These are phyloP conservation scores for Cranoglanis bouderius DNA, from an alignment of 2,113 vertebrate species.

Conservation along the genomic window DNA sequence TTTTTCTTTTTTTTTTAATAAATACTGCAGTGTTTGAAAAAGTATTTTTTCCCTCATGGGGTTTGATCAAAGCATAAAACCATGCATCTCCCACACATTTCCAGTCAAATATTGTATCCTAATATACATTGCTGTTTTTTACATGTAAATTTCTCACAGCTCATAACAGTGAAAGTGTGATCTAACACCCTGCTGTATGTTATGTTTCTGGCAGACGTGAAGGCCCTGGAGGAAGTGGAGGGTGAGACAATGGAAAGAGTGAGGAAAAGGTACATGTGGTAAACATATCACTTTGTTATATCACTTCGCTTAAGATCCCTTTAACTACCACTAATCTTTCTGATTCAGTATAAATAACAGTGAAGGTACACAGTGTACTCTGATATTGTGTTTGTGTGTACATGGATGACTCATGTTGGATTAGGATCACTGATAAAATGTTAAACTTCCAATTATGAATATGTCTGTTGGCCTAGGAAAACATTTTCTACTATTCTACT, in stretches of 20 bases:
- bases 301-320: slow-evolving; percentile 4
- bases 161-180: slow-evolving; percentile 41
- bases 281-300: slow-evolving; percentile 14
- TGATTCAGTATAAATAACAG: background rate
- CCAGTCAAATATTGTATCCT: background rate
- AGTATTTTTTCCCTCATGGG: background rate
- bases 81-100: background rate
- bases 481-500: background rate
- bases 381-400: background rate
- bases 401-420: background rate
- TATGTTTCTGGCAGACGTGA: slow-evolving; percentile 37
- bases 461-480: background rate
- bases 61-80: background rate
- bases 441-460: background rate
- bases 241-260: slow-evolving; percentile 39
- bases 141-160: slow-evolving; percentile 20
- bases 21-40: background rate
- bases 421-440: background rate
- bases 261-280: slow-evolving; percentile 37
- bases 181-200: slow-evolving; percentile 32
- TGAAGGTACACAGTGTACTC: background rate
- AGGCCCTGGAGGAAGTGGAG: background rate
- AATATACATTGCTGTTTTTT: background rate
- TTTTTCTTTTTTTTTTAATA: background rate
- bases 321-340: background rate